These are phyloP conservation scores for Malacoraja senta DNA, from an alignment of 2,797 vertebrate species.

Conservation along the genomic window DNA sequence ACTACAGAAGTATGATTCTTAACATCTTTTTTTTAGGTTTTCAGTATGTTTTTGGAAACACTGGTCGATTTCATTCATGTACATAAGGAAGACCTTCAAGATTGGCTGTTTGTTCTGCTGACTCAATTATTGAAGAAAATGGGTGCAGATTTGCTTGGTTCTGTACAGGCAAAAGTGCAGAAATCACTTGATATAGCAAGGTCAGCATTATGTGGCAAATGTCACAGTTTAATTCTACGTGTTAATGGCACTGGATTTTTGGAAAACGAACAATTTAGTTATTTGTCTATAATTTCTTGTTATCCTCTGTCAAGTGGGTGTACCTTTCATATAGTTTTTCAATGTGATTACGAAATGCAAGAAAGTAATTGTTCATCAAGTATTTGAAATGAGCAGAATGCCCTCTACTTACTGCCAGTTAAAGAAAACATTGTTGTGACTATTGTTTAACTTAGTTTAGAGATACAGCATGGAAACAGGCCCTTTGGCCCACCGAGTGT, in stretches of 20 bases:
- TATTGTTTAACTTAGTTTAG: not conserved
- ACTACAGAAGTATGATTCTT: constrained; percentile 33
- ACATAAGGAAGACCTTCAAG: constrained; percentile 90
- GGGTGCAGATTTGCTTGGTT: constrained; percentile 92
- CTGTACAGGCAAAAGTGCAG: constrained; percentile 95
- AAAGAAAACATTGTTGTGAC: not conserved
- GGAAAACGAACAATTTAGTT: not conserved
- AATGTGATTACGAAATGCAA: not conserved
- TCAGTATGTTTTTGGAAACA: constrained; percentile 98
- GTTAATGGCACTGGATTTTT: not conserved
- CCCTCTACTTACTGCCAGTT: not conserved
- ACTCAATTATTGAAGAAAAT: constrained; percentile 96
- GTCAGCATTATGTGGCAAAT: constrained; percentile 51
- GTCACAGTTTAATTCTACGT: not conserved
- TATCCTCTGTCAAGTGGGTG: not conserved
- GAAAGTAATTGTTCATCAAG: not conserved
- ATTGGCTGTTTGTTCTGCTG: constrained; percentile 89
- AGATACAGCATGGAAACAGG: too few relatives aligned
- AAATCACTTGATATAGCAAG: constrained; percentile 88
- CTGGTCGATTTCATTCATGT: constrained; percentile 90
- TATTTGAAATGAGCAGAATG: not conserved
- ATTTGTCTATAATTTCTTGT: not conserved
- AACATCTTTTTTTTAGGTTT: constrained; percentile 69
- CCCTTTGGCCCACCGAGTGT: too few relatives aligned
- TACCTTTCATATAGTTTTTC: not conserved